A percentile compares a stretch with the other conserved stretches of the same genome.
phyloP scores from a whole-genome alignment of 2,888 invertebrate species.

The Oegoconia quadripuncta region DNA sequence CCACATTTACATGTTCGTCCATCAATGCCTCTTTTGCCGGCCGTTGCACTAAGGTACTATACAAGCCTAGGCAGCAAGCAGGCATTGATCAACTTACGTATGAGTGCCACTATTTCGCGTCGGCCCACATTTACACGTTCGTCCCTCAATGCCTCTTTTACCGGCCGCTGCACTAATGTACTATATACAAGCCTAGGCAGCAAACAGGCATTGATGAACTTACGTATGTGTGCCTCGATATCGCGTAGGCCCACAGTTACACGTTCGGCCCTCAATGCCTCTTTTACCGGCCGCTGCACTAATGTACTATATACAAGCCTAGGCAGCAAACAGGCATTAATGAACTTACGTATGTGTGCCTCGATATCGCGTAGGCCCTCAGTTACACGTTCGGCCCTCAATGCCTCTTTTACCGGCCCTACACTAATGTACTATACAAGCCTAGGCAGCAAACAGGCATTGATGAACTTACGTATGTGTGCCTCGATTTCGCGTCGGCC shows the following conservation, averaged over 20 bases:
- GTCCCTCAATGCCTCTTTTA: neutral
- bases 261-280: neutral
- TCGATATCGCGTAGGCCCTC: neutral
- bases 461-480: neutral
- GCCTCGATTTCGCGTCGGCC: neutral
- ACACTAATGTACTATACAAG: no score
- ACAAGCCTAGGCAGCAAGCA: no score
- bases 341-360: neutral
- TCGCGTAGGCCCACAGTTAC: neutral
- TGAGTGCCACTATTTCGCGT: neutral
- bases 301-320: no score
- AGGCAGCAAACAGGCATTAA: no score
- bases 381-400: neutral
- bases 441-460: no score
- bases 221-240: neutral
- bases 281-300: neutral
- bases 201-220: no score
- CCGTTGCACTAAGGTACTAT: no score
- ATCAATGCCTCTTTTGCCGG: no score
- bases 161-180: neutral
- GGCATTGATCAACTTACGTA: neutral
- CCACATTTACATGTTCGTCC: neutral
- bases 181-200: no score
- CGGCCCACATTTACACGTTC: neutral
- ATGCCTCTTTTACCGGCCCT: neutral